Conservation (phyloP, 2,797 vertebrate species). For the Myiothlypis chrysogaster region DNA sequence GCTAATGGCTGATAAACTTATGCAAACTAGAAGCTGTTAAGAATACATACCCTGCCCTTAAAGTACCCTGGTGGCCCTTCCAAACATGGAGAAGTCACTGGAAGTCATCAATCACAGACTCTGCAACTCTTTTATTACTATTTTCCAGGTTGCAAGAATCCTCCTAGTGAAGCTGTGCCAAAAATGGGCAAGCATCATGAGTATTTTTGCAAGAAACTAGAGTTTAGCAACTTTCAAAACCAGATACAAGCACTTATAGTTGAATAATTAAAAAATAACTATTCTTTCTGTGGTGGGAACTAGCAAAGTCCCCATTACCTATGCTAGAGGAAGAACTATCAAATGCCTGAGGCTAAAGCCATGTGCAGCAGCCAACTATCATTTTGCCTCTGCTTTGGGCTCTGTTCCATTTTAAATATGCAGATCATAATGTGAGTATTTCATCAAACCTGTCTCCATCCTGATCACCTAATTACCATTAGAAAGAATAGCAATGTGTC, state of each 20-base stretch:
- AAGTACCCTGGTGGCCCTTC: background rate
- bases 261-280: background rate
- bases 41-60: background rate
- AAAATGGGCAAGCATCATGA: background rate
- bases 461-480: conserved; percentile 64
- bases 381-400: background rate
- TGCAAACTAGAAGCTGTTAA: background rate
- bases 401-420: conserved; percentile 36
- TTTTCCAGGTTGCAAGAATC: background rate
- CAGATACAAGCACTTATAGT: background rate
- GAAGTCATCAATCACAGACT: background rate
- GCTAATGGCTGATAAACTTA: background rate
- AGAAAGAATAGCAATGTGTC: conserved; percentile 57
- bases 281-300: background rate
- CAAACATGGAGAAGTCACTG: background rate
- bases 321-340: background rate
- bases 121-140: background rate
- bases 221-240: background rate
- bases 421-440: conserved; percentile 12
- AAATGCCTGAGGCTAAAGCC: background rate
- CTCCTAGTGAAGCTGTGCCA: background rate
- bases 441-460: conserved; percentile 59
- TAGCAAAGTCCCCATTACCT: background rate
- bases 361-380: background rate
- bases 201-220: background rate